phyloP scores from a whole-genome alignment of 2,797 vertebrate species.

The Buceros bicornis region DNA sequence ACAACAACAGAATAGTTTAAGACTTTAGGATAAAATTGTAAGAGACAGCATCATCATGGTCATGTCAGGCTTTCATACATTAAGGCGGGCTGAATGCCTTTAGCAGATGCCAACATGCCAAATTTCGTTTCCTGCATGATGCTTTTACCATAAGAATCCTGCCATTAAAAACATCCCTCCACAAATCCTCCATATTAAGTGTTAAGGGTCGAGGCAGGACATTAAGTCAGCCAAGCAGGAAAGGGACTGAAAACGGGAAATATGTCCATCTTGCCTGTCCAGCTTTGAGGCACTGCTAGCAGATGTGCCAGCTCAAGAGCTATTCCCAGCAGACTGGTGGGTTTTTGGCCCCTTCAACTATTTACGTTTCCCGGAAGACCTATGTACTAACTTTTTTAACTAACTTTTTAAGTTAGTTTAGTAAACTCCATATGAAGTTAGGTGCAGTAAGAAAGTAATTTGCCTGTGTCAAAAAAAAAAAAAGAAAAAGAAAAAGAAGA shows the following conservation, averaged over 20 bases:
- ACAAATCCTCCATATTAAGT: constrained; percentile 27
- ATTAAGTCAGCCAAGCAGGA: constrained; percentile 17
- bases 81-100: not conserved
- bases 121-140: constrained; percentile 31
- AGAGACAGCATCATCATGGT: not conserved
- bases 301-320: not conserved
- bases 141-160: constrained; percentile 48
- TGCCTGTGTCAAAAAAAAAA: not conserved
- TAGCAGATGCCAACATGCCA: constrained; percentile 12
- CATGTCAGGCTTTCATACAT: constrained; percentile 36
- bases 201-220: too few species aligned
- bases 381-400: not conserved
- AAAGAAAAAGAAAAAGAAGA: too few species aligned
- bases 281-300: not conserved
- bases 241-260: not conserved
- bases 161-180: constrained; percentile 43
- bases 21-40: constrained; percentile 60
- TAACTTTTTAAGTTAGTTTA: too few species aligned
- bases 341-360: fast-evolving
- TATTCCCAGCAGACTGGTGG: not conserved
- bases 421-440: not conserved
- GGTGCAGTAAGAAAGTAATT: not conserved
- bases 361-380: not conserved
- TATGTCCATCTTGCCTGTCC: not conserved
- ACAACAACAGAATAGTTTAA: constrained; percentile 62